Conservation (phyloP, 2,888 invertebrate species). For the Thereva unica region DNA sequence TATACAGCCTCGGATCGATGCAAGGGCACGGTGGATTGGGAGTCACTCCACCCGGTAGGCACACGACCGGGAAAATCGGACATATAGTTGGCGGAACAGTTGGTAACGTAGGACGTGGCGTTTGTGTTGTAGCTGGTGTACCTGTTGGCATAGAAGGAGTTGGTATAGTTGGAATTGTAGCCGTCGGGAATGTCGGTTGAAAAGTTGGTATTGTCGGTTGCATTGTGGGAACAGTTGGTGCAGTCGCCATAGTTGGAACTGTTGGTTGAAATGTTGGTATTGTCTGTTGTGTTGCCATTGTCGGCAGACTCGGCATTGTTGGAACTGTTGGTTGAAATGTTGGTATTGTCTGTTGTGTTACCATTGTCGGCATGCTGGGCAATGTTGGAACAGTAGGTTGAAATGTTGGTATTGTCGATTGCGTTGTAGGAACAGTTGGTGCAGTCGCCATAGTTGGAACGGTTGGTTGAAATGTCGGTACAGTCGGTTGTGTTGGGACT, state of each 20-base stretch:
- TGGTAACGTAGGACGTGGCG: conserved; percentile 40
- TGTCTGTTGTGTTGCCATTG: conserved; percentile 41
- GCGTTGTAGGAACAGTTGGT: no score
- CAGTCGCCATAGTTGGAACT: conserved; percentile 34
- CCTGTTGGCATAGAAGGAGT: conserved; percentile 16
- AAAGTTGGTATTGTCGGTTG: conserved; percentile 45
- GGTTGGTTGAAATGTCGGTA: conserved; percentile 39
- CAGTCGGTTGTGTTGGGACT: conserved; percentile 35
- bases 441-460: conserved; percentile 31
- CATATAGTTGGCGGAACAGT: conserved; percentile 41
- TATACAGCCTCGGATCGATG: conserved; percentile 51
- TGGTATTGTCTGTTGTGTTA: conserved; percentile 27
- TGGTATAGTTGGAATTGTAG: conserved; percentile 28
- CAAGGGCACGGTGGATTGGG: conserved; percentile 55
- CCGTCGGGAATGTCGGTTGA: conserved; percentile 42
- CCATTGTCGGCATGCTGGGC: no score
- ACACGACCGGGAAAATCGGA: conserved; percentile 50
- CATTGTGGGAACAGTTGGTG: conserved; percentile 25
- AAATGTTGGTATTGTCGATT: no score
- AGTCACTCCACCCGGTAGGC: conserved; percentile 50
- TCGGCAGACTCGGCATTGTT: conserved; percentile 13
- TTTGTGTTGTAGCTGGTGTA: conserved; percentile 16
- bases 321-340: conserved; percentile 5
- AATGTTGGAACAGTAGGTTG: conserved; percentile 6
- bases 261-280: conserved; percentile 45